Percentiles rank a stretch among this genome's conserved stretches.
These are phyloP conservation scores for Leuctra nigra DNA, from an alignment of 2,888 invertebrate genomes.

Conservation along the genomic window DNA sequence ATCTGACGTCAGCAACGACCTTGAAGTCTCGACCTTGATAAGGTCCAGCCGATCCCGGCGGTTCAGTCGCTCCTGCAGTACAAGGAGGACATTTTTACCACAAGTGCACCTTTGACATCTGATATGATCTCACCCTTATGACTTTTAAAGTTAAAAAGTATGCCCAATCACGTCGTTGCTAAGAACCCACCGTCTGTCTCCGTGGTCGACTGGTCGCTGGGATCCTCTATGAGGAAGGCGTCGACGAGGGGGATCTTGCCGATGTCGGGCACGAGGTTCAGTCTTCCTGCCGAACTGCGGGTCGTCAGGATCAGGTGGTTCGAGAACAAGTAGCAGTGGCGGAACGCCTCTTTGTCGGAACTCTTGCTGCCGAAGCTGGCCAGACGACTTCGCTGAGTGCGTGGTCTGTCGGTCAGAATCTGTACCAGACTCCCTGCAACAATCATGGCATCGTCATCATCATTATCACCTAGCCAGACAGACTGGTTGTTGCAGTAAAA, in stretches of 20 bases:
- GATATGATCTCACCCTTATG: too few relatives aligned
- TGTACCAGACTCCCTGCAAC: slow-evolving; percentile 66
- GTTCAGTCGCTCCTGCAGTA: neutral
- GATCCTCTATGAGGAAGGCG: slow-evolving; percentile 80
- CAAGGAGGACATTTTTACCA: too few relatives aligned
- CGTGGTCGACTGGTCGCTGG: slow-evolving; percentile 54
- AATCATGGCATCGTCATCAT: too few relatives aligned
- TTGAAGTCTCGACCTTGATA: slow-evolving; percentile 61
- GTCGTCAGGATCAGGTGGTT: slow-evolving; percentile 84
- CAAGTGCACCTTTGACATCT: too few relatives aligned
- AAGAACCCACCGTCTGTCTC: slow-evolving; percentile 63
- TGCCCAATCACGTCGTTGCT: too few relatives aligned
- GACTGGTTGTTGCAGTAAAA: too few relatives aligned
- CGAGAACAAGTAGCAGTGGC: slow-evolving; percentile 87
- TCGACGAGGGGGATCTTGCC: slow-evolving; percentile 79
- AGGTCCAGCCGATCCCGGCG: neutral
- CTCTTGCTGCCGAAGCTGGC: slow-evolving; percentile 51
- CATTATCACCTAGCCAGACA: too few relatives aligned
- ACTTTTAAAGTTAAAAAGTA: too few relatives aligned
- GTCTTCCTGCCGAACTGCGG: slow-evolving; percentile 69
- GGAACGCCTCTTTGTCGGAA: slow-evolving; percentile 57
- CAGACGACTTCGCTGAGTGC: slow-evolving; percentile 49
- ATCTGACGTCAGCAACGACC: slow-evolving; percentile 60
- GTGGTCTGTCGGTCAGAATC: slow-evolving; percentile 55
- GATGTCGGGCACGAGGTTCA: slow-evolving; percentile 76